A percentile compares a stretch with the other conserved stretches of the same genome.
Evolutionary conservation across 1,140 invertebrate genomes (phyloP).

Genomic region (Sycobia sp.): DNA sequence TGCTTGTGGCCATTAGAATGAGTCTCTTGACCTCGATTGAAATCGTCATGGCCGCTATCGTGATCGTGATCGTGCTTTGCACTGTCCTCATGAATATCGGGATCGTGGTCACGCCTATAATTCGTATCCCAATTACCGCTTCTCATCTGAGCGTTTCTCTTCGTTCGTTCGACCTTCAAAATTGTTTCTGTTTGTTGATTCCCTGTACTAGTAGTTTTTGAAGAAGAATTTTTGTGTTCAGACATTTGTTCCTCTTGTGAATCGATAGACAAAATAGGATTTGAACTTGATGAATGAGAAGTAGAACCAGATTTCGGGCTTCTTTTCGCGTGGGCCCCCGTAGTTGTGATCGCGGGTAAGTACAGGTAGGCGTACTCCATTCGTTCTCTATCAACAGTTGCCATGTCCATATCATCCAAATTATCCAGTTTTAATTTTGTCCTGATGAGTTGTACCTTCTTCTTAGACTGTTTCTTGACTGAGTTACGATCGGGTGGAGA

Average conservation of each 20-base stretch:
- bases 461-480: conserved; percentile 57
- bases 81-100: conserved; percentile 10
- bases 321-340: background rate
- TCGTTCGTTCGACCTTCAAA: conserved; percentile 43
- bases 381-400: conserved; percentile 62
- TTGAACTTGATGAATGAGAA: background rate
- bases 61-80: conserved; percentile 5
- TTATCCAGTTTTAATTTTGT: conserved; percentile 42
- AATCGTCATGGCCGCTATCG: background rate
- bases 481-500: conserved; percentile 66
- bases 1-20: background rate
- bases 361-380: background rate
- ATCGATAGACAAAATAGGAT: too few species aligned
- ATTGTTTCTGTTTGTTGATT: too few species aligned
- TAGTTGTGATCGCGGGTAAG: background rate
- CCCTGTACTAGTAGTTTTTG: too few species aligned
- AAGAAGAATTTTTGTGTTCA: too few species aligned
- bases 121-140: background rate
- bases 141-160: conserved; percentile 43
- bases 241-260: too few species aligned
- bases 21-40: background rate
- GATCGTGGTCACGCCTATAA: conserved; percentile 16
- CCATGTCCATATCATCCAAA: conserved; percentile 65
- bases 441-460: conserved; percentile 45
- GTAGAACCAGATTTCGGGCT: background rate